Base-by-base conservation (phyloP, 2,888 invertebrate genomes). In the Hydrotaea diabolus region DNA sequence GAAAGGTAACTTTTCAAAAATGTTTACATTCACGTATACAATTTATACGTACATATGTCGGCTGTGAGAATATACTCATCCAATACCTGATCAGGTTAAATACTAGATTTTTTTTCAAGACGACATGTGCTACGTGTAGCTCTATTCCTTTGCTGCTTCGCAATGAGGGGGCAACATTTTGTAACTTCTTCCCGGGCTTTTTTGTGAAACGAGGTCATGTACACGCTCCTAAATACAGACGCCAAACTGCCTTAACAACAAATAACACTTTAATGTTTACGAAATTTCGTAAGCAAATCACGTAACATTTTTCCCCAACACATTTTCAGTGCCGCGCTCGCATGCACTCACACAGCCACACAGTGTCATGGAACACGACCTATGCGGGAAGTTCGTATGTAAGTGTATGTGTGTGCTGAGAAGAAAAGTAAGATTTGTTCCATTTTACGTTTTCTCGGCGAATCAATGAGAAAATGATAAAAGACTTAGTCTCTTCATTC, bases 241-340 rank as follows among this genome's bases (percentile, higher is more conserved):
- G 9, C 39, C 69, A 39, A 69, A 69, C 53, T 62, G 31, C 23
- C 19, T 19, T 62, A 17, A 64, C 23, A 72, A 78, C 71, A 75
- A 78, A 78, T 66, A 83, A 76, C 57, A 69, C 77, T 75, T 75
- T 76, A 69, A 62, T 75, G 66, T 77, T 77, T 55, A 21, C 69
- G 11, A 49, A 79, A 55, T 85, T 81, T 77, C 55, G 77, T 82
- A 85, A 82, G 79, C 85, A 85, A 85, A 85, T 85, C 85, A 85
- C 85, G 85, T 85, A 82, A 79, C 39, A 46, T 80, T 80, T 78
- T 39, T 80, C 57, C 78, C 49, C 78, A 84, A 76, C 72, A 57
- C 15, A 66, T 66, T 81, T 84, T 64, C 74, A 77, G 49, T 62
- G 62, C 15, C 62, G 15, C n/a, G n/a, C n/a, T 62, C 36, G 1